These are phyloP conservation scores for Solenodon paradoxus DNA, from an alignment of 2,113 vertebrate genomes.

Conservation along the genomic window DNA sequence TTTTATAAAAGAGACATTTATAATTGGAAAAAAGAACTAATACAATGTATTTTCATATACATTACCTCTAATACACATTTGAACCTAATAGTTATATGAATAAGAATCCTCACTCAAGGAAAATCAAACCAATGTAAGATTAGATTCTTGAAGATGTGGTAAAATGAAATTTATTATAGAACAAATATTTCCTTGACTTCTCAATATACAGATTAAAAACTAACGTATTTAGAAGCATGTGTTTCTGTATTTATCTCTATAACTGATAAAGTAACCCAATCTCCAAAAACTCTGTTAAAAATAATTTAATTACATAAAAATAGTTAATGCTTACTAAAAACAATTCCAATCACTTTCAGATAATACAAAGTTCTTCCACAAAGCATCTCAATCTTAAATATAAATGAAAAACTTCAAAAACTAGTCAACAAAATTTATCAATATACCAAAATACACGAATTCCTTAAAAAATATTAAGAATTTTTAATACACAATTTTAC, in stretches of 20 bases:
- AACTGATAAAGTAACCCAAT: neutral
- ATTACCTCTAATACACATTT: neutral
- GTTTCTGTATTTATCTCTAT: neutral
- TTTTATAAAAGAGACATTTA: neutral
- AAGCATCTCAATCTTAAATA: neutral
- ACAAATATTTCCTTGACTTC: neutral
- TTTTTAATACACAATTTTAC: neutral
- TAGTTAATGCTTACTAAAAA: neutral
- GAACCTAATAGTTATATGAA: neutral
- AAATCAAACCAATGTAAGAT: neutral
- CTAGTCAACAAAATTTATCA: neutral
- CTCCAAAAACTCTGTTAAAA: neutral
- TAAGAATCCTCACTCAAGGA: neutral
- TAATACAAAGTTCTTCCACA: slow-evolving; percentile 12
- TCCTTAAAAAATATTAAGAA: no score
- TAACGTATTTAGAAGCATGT: neutral
- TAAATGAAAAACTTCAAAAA: slow-evolving; percentile 18
- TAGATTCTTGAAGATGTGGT: neutral
- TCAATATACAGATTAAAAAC: neutral
- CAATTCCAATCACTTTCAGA: neutral
- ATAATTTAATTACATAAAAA: slow-evolving; percentile 18
- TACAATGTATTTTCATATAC: neutral
- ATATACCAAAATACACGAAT: slow-evolving; percentile 9
- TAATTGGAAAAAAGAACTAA: neutral
- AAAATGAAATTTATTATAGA: neutral